These are phyloP conservation scores for Coelopa frigida DNA, from an alignment of 1,140 invertebrate genomes.

Conservation along the genomic window DNA sequence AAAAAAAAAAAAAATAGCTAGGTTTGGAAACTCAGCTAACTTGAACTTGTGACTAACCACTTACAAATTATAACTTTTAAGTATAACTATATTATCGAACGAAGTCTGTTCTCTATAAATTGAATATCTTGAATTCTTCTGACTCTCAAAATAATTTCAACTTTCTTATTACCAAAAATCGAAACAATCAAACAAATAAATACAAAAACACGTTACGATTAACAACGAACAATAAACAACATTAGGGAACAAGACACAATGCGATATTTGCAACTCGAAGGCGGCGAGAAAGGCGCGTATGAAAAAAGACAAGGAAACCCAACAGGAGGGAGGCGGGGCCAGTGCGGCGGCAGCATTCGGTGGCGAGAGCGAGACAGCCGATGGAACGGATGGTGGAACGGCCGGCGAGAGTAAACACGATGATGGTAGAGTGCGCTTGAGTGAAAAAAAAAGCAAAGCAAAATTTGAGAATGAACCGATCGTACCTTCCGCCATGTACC, in stretches of 20 bases:
- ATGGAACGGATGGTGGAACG: conserved; percentile 6
- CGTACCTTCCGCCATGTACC: no score
- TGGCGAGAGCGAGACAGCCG: conserved; percentile 9
- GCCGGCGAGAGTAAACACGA: conserved; percentile 30
- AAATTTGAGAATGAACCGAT: not conserved
- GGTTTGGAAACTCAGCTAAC: no score
- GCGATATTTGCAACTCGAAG: conserved; percentile 71
- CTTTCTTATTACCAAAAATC: not conserved
- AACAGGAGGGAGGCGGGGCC: conserved; percentile 46
- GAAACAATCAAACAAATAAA: conserved; percentile 18
- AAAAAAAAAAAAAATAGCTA: not conserved
- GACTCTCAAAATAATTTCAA: no score
- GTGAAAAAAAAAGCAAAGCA: not conserved
- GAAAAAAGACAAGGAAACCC: conserved; percentile 52
- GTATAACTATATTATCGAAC: no score
- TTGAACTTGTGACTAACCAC: no score
- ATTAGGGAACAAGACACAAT: conserved; percentile 78
- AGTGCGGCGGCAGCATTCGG: conserved; percentile 35
- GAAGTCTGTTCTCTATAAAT: no score
- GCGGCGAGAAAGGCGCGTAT: conserved; percentile 57
- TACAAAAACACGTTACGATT: conserved; percentile 7
- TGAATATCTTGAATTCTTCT: no score
- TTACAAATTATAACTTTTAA: no score
- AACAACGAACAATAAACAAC: conserved; percentile 11
- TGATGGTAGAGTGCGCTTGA: conserved; percentile 31